phyloP scores from a whole-genome alignment of 2,113 vertebrate genomes.

The Hemibagrus wyckioides region DNA sequence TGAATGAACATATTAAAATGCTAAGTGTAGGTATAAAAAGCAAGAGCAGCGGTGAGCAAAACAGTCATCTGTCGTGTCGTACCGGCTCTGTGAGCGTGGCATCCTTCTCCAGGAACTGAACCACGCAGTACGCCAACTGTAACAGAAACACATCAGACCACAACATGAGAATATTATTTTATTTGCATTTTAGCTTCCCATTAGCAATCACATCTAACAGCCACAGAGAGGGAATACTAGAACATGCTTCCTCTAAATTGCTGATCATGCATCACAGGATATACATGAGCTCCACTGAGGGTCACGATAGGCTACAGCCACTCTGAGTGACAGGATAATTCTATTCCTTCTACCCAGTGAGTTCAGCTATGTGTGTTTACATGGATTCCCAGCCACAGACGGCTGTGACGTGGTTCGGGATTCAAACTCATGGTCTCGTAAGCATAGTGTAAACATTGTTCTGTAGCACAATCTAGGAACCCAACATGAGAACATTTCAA shows the following conservation, averaged over 20 bases:
- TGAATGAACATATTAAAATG: neutral
- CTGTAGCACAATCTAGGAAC: no score
- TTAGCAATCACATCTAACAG: no score
- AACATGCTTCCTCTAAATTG: neutral
- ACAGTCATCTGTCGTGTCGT: constrained; percentile 54
- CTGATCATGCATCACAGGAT: neutral
- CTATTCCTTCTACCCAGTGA: neutral
- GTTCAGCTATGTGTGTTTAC: neutral
- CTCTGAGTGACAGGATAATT: neutral
- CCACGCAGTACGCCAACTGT: constrained; percentile 97
- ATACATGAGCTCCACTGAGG: neutral
- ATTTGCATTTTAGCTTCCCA: no score
- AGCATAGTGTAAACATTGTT: no score
- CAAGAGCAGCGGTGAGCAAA: neutral
- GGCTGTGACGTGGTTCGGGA: no score
- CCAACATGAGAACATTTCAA: neutral
- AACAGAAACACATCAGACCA: constrained; percentile 59
- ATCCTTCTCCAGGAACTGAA: constrained; percentile 99
- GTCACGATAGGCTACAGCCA: neutral
- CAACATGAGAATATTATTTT: constrained; percentile 15
- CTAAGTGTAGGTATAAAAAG: neutral
- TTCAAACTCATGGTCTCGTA: no score
- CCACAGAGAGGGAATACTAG: neutral
- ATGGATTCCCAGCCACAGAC: neutral
- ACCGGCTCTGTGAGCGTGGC: constrained; percentile 94